These are phyloP conservation scores for Brachionus paranguensis DNA, from an alignment of 1,140 invertebrate genomes.

Conservation along the genomic window DNA sequence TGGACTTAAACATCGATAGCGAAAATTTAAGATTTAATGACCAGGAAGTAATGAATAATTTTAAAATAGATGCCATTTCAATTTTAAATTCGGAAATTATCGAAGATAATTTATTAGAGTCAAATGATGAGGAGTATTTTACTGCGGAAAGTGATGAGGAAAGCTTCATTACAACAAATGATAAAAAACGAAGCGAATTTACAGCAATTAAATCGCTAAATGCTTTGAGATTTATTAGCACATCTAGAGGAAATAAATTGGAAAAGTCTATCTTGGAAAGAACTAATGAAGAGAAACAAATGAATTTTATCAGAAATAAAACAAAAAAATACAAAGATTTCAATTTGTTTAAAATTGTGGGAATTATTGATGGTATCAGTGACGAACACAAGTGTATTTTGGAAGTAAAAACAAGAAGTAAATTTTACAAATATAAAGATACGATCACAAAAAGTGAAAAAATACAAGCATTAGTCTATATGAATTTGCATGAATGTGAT, in stretches of 20 bases:
- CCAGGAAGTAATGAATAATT: not conserved
- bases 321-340: not conserved
- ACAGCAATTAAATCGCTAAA: not conserved
- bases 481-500: not conserved
- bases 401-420: not conserved
- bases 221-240: not conserved
- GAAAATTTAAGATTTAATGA: slow-evolving; percentile 3
- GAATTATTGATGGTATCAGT: slow-evolving; percentile 20
- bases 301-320: not conserved
- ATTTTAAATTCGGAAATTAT: not conserved
- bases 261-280: not conserved
- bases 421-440: not conserved
- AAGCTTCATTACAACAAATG: not conserved
- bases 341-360: not conserved
- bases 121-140: not conserved
- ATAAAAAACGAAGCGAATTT: not conserved
- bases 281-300: not conserved
- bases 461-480: not conserved
- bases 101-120: not conserved
- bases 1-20: not conserved
- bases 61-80: not conserved
- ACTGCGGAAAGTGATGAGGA: not conserved
- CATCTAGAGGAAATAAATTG: not conserved
- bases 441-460: not conserved
- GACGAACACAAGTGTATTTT: not conserved